A percentile compares a stretch with the other conserved stretches of the same genome.
These are phyloP conservation scores for Thecocarcelia acutangulata DNA, from an alignment of 2,888 invertebrate genomes.

Conservation along the genomic window DNA sequence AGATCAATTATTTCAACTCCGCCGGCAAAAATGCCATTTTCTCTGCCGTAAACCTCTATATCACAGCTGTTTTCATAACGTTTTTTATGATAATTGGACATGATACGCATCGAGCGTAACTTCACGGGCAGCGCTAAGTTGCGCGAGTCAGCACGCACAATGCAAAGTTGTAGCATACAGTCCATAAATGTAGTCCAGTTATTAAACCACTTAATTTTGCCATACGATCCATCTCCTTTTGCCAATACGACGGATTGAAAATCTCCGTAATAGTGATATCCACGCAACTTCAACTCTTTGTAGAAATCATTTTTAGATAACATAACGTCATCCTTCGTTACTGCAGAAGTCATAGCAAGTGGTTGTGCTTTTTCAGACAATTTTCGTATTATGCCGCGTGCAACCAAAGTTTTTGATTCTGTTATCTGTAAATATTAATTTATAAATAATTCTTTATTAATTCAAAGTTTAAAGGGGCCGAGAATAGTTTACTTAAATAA, in stretches of 20 bases:
- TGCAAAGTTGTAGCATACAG: conserved; percentile 90
- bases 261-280: conserved; percentile 83
- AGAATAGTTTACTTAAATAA: too few species aligned
- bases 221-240: conserved; percentile 72
- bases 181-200: conserved; percentile 94
- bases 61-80: conserved; percentile 79
- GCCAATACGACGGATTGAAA: conserved; percentile 73
- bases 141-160: conserved; percentile 85
- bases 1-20: conserved; percentile 89
- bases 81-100: conserved; percentile 83
- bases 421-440: conserved; percentile 78
- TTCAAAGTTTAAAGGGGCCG: not conserved
- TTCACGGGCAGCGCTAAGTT: conserved; percentile 88
- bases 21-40: conserved; percentile 83
- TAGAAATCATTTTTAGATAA: conserved; percentile 85
- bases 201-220: conserved; percentile 84
- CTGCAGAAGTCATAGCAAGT: conserved; percentile 15
- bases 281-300: conserved; percentile 86
- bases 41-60: conserved; percentile 69
- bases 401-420: conserved; percentile 56
- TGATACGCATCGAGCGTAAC: conserved; percentile 86
- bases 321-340: conserved; percentile 21
- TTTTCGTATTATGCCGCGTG: conserved; percentile 75
- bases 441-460: not conserved
- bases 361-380: conserved; percentile 63